Percentiles rank a stretch among this genome's conserved stretches.
Conservation (phyloP, 2,888 invertebrate species). For the Acanthosepion lycidas region DNA sequence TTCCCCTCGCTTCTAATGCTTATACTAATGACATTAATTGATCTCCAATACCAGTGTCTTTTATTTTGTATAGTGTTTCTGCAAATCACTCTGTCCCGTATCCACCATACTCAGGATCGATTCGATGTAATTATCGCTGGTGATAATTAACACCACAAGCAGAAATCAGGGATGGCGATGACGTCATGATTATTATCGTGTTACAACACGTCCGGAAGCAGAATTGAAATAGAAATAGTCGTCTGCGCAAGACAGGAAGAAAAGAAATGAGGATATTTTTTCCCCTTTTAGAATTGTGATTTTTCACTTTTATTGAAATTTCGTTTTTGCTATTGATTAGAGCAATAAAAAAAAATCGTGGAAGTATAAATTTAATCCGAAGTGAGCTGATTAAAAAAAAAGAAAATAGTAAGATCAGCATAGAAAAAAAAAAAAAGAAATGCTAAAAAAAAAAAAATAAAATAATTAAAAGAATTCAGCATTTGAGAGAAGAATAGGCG, state of each 20-base stretch:
- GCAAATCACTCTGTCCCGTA: neutral
- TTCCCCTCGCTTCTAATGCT: neutral
- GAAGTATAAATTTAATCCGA: neutral
- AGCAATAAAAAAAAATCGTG: neutral
- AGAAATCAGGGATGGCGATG: neutral
- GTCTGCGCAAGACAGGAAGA: neutral
- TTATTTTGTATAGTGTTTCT: neutral
- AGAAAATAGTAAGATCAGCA: neutral
- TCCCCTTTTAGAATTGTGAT: neutral
- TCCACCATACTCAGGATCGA: neutral
- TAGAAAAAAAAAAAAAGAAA: neutral
- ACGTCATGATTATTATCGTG: neutral
- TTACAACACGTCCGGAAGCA: neutral
- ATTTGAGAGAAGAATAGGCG: neutral
- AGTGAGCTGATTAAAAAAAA: neutral
- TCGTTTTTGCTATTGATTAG: neutral
- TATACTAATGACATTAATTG: neutral
- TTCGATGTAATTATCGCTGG: neutral
- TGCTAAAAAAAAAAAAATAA: neutral
- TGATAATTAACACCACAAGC: neutral
- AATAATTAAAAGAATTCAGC: neutral
- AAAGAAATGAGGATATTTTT: neutral
- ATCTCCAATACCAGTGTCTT: neutral
- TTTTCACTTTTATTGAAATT: neutral
- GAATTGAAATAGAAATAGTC: neutral